Percentiles rank a stretch among this genome's conserved stretches.
Conservation (phyloP, 2,113 vertebrate genomes). For the Hippocampus barbouri region DNA sequence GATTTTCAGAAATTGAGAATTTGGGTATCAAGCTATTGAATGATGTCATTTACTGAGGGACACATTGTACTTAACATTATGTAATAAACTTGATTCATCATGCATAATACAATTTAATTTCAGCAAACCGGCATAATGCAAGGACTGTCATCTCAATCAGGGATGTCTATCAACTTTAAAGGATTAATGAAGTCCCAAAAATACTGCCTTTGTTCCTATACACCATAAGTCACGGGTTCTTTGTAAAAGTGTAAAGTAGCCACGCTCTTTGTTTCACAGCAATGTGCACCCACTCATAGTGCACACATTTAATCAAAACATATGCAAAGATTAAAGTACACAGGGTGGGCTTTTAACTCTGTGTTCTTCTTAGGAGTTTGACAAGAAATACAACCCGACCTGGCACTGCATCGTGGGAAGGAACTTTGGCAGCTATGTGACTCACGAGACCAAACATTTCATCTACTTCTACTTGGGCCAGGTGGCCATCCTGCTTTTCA, state of each 20-base stretch:
- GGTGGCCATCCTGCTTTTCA: constrained; percentile 96
- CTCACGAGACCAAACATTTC: constrained; percentile 98
- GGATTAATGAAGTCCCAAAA: not conserved
- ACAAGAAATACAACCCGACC: constrained; percentile 98
- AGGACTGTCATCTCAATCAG: not conserved
- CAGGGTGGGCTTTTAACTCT: not conserved
- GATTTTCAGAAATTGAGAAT: not conserved
- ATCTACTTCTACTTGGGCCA: constrained; percentile 99
- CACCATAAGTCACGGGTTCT: not conserved
- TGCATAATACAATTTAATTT: not conserved
- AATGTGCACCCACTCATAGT: too few species aligned
- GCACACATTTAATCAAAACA: not conserved
- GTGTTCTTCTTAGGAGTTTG: constrained; percentile 82
- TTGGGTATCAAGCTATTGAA: not conserved
- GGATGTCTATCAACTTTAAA: not conserved
- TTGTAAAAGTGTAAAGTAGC: not conserved
- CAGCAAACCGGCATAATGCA: not conserved
- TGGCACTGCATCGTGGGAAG: constrained; percentile 99
- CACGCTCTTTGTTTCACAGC: not conserved
- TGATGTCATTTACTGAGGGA: not conserved
- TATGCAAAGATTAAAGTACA: not conserved
- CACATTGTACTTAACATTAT: not conserved
- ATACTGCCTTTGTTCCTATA: not conserved
- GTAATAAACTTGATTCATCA: not conserved
- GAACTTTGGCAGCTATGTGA: constrained; percentile 98